Percentiles rank a stretch among this genome's conserved stretches.
Evolutionary conservation across 2,797 vertebrate species (phyloP).

Genomic region (Catostomus latipinnis): DNA sequence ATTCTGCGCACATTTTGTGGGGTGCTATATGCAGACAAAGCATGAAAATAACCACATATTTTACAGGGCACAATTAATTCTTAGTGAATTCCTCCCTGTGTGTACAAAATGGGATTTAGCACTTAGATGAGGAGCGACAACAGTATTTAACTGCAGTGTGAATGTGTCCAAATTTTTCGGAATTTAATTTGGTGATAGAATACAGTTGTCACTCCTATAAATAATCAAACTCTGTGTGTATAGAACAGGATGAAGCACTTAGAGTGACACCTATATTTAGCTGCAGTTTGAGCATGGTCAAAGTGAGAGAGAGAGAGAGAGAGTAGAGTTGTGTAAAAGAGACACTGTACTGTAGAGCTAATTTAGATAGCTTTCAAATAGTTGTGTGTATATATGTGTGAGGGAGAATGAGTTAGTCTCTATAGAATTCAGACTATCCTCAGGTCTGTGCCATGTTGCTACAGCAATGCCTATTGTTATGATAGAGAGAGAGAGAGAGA

Average conservation of each 20-base stretch:
- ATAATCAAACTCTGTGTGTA: conserved; percentile 3
- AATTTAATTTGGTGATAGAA: too few relatives aligned
- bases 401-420: too few relatives aligned
- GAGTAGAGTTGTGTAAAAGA: neutral
- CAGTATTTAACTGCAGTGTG: neutral
- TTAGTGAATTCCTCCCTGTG: too few relatives aligned
- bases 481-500: conserved; percentile 9
- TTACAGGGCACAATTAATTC: too few relatives aligned
- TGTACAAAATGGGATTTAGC: too few relatives aligned
- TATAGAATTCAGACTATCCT: conserved; percentile 18
- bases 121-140: too few relatives aligned
- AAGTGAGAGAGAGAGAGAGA: neutral
- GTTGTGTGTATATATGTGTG: neutral
- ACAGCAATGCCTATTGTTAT: conserved; percentile 47
- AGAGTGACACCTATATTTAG: conserved; percentile 1
- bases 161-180: neutral
- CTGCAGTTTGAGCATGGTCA: conserved; percentile 5
- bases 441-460: conserved; percentile 36
- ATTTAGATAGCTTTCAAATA: conserved; percentile 22
- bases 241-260: neutral
- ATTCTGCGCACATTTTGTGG: too few relatives aligned
- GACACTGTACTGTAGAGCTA: neutral
- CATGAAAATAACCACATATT: too few relatives aligned
- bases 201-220: neutral
- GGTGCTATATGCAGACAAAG: too few relatives aligned